phyloP scores from a whole-genome alignment of 2,888 invertebrate genomes.

The Abrostola tripartita region DNA sequence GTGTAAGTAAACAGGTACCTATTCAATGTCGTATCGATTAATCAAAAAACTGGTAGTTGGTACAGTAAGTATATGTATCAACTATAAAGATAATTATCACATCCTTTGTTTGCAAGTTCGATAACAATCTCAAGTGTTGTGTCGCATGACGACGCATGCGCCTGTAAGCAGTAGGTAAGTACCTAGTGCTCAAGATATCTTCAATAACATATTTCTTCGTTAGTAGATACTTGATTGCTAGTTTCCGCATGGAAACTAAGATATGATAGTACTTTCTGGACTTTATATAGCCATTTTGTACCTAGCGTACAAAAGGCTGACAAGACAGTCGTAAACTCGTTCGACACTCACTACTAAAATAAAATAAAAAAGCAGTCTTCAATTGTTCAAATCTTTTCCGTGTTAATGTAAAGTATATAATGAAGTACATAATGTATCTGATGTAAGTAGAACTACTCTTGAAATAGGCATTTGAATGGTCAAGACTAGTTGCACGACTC shows the following conservation, averaged over 20 bases:
- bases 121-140: constrained; percentile 2
- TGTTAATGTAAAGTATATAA: not conserved
- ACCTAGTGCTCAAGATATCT: not conserved
- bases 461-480: too few species aligned
- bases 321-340: too few species aligned
- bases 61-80: not conserved
- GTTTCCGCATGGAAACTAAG: not conserved
- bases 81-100: not conserved
- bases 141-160: not conserved
- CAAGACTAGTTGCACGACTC: too few species aligned
- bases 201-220: constrained; percentile 1
- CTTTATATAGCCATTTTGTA: not conserved
- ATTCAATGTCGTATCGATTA: not conserved
- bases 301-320: too few species aligned
- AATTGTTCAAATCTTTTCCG: not conserved
- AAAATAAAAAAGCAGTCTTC: too few species aligned
- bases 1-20: not conserved
- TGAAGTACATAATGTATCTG: too few species aligned
- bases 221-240: not conserved
- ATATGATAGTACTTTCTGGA: constrained; percentile 1
- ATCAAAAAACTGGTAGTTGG: not conserved
- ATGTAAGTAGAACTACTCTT: too few species aligned
- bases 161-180: too few species aligned
- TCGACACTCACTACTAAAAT: too few species aligned
- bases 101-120: constrained; percentile 4